A percentile compares a stretch with the other conserved stretches of the same genome.
Conservation (phyloP, 2,888 invertebrate genomes). For the Caenorhabditis wallacei region DNA sequence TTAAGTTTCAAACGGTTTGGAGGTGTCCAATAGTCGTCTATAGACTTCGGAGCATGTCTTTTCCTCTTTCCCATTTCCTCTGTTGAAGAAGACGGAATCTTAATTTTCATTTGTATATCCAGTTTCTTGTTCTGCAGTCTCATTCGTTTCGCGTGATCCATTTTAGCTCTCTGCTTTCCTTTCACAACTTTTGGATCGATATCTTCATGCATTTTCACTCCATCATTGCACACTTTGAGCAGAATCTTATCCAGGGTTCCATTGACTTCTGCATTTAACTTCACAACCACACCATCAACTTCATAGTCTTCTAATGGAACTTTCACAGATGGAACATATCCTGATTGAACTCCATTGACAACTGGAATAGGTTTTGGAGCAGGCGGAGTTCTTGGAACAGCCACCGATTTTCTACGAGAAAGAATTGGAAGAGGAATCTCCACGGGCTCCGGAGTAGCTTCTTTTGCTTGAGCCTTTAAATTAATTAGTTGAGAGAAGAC, state of each 20-base stretch:
- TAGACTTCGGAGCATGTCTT: conserved; percentile 23
- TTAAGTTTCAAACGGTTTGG: conserved; percentile 7
- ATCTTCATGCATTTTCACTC: conserved; percentile 58
- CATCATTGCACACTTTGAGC: conserved; percentile 67
- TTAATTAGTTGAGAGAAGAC: no score
- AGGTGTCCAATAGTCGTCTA: conserved; percentile 38
- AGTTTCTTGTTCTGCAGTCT: conserved; percentile 22
- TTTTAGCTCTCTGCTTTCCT: conserved; percentile 39
- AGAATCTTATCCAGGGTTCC: conserved; percentile 55
- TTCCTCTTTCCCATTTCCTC: conserved; percentile 40
- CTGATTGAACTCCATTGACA: conserved; percentile 36
- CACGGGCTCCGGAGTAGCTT: conserved; percentile 7
- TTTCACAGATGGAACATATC: conserved; percentile 63
- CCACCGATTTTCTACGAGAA: conserved; percentile 4
- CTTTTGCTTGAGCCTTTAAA: conserved; percentile 32
- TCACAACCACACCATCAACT: conserved; percentile 34
- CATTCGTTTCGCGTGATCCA: conserved; percentile 9
- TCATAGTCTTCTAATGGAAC: conserved; percentile 43
- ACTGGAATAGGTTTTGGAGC: conserved; percentile 37
- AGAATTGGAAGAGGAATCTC: neutral
- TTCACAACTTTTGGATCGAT: conserved; percentile 44
- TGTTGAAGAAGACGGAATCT: neutral
- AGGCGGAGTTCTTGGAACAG: neutral
- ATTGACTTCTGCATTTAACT: conserved; percentile 37
- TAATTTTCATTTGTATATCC: conserved; percentile 36